Evolutionary conservation across 2,888 invertebrate genomes (phyloP), one percentile per base, ranked within the genome.

Genomic region (Halictus ligatus): DNA sequence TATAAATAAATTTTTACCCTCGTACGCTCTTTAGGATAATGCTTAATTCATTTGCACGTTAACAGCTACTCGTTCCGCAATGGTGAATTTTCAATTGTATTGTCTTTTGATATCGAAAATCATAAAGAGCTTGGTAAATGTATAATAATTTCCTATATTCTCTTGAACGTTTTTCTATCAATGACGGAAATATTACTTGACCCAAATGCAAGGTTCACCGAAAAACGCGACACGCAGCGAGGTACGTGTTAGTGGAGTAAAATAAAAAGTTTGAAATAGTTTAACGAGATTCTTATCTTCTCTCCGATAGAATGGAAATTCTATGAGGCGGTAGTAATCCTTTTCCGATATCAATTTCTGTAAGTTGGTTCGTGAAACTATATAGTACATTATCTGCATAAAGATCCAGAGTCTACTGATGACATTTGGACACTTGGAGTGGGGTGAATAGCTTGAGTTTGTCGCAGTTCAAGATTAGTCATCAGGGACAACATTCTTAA

Each of bases 281-380:
- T 64, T 64, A 64, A 64, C 29, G 64, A 64, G 64, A 64, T 64
- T 64, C 64, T 64, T 29, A 18, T 64, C 64, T 29, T 29, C 64
- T 15, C 25, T 0, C 15, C 7, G 8, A 64, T 29, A 29, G 25
- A 64, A 64, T 64, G 64, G 64, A 25, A 29, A 64, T 18, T 64
- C 8, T 64, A 64, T 64, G 29, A 29, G 64, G 29, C 13, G 13
- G 64, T 64, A 64, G 64, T 29, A 64, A 64, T 64, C 29, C 15
- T 64, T 29, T 64, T 25, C 29, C 64, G 64, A 64, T 64, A 18
- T 7, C 29, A 64, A 64, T 64, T 64, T 64, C 64, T 64, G 29
- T 29, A 29, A 29, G 29, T 6, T 29, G 7, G 29, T 29, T 29
- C 29, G 7, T 7, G 15, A 64, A 29, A 25, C 7, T 64, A 15